Conservation (phyloP, 1,140 invertebrate species). For the Cepaea nemoralis region DNA sequence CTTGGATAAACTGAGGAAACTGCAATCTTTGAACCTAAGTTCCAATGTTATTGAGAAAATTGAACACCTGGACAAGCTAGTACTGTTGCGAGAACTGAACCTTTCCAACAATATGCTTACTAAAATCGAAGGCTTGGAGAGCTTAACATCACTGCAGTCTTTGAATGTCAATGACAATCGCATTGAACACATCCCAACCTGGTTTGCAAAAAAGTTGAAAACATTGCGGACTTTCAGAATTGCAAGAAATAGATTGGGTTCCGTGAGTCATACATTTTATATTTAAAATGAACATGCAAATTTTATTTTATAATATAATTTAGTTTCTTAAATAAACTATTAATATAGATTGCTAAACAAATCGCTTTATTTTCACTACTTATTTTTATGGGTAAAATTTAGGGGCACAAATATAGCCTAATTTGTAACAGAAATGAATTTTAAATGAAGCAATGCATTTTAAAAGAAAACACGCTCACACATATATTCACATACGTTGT, state of each 20-base stretch:
- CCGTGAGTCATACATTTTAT: slow-evolving; percentile 52
- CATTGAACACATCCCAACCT: slow-evolving; percentile 67
- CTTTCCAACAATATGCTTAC: slow-evolving; percentile 63
- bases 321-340: too few species aligned
- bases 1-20: slow-evolving; percentile 59
- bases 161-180: slow-evolving; percentile 65
- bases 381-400: too few species aligned
- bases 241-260: slow-evolving; percentile 64
- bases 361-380: too few species aligned
- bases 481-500: too few species aligned
- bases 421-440: too few species aligned
- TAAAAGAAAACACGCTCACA: too few species aligned
- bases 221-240: slow-evolving; percentile 64
- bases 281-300: not conserved
- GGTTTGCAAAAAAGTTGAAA: slow-evolving; percentile 65
- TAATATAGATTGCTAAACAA: too few species aligned
- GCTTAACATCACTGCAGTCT: slow-evolving; percentile 60
- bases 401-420: too few species aligned
- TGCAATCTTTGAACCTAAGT: slow-evolving; percentile 65
- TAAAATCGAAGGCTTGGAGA: slow-evolving; percentile 68
- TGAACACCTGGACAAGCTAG: slow-evolving; percentile 66
- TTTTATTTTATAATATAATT: too few species aligned
- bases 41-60: slow-evolving; percentile 69
- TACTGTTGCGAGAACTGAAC: slow-evolving; percentile 64
- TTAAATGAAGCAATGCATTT: too few species aligned